These are phyloP conservation scores for Drosophila murphyi DNA, from an alignment of 1,140 invertebrate species.

Conservation along the genomic window DNA sequence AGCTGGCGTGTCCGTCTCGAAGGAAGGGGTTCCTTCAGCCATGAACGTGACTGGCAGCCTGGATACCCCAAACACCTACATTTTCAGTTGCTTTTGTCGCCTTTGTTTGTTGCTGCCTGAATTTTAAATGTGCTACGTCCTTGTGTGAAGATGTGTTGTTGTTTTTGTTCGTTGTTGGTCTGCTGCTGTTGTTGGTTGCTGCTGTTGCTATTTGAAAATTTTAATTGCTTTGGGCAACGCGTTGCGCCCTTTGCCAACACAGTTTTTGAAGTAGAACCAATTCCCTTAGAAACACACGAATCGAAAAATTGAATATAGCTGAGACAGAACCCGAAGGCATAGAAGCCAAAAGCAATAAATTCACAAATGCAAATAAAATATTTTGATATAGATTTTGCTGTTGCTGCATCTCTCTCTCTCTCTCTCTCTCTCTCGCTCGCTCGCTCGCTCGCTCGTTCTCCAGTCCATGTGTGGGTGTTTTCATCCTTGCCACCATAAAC, in stretches of 20 bases:
- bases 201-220: conserved; percentile 43
- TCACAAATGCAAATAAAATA: conserved; percentile 69
- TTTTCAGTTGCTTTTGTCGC: conserved; percentile 10
- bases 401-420: conserved; percentile 15
- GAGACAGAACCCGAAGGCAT: conserved; percentile 21
- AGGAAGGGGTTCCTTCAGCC: conserved; percentile 48
- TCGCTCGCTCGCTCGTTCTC: conserved; percentile 9
- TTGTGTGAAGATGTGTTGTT: conserved; percentile 42
- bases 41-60: conserved; percentile 68
- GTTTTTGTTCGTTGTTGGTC: conserved; percentile 4
- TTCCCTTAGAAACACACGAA: conserved; percentile 56
- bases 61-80: conserved; percentile 53
- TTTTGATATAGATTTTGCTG: conserved; percentile 27
- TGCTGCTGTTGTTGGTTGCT: conserved; percentile 39
- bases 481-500: conserved; percentile 18
- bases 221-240: conserved; percentile 67
- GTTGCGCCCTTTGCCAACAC: conserved; percentile 32
- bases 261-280: conserved; percentile 25
- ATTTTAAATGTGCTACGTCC: conserved; percentile 53
- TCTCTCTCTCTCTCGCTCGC: conserved; percentile 9
- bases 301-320: conserved; percentile 53
- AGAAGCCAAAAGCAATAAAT: conserved; percentile 64
- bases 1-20: conserved; percentile 31
- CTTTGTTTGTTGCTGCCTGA: conserved; percentile 35
- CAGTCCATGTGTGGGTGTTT: conserved; percentile 41